phyloP scores from a whole-genome alignment of 1,140 invertebrate genomes.

The Heliothis virescens region DNA sequence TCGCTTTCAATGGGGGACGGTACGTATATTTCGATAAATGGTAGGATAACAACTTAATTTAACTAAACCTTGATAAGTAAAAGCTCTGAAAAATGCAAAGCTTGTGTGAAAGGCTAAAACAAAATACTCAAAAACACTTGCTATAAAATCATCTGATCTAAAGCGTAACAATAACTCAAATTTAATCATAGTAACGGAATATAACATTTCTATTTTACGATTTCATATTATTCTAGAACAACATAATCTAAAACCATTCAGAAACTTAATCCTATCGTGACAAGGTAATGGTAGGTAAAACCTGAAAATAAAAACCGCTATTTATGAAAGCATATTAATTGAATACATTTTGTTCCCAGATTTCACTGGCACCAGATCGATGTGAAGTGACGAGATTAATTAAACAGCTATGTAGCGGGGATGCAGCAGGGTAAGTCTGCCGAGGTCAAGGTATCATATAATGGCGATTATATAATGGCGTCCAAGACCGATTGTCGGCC shows the following conservation, averaged over 20 bases:
- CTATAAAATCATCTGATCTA: background rate
- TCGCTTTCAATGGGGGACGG: background rate
- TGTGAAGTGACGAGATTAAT: constrained; percentile 70
- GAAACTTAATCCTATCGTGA: no score
- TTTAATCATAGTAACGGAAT: background rate
- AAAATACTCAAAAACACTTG: background rate
- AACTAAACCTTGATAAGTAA: no score
- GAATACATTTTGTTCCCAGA: background rate
- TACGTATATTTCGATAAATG: no score
- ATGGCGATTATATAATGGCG: no score
- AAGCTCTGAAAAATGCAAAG: background rate
- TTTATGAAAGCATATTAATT: no score
- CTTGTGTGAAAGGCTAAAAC: background rate
- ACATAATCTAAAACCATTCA: no score
- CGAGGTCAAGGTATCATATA: no score
- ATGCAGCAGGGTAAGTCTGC: constrained; percentile 57
- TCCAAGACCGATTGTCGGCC: no score
- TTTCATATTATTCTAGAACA: background rate
- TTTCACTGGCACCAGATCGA: constrained; percentile 32
- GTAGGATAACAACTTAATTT: no score
- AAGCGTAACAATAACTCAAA: background rate
- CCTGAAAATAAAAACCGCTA: no score
- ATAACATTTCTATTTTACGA: background rate
- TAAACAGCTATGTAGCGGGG: constrained; percentile 71
- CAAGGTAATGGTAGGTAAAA: no score